phyloP scores from a whole-genome alignment of 2,797 vertebrate species.

The Peromyscus aztecus region DNA sequence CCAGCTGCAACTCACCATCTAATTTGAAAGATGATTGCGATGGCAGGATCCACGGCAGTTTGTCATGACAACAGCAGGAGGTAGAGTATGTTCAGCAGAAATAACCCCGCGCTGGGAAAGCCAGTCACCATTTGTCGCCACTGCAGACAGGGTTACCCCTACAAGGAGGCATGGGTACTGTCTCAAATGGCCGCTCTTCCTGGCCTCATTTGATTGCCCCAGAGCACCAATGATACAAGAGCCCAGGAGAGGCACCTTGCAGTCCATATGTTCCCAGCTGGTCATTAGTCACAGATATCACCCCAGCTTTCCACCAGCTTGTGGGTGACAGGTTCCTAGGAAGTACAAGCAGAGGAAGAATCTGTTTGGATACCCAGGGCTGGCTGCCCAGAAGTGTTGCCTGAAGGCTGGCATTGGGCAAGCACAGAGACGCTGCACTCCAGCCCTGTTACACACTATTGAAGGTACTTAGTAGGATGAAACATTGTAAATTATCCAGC shows the following conservation, averaged over 20 bases:
- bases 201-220: background rate
- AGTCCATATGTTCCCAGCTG: rapidly evolving
- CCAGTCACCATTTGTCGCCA: rapidly evolving
- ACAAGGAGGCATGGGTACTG: rapidly evolving
- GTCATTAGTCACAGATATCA: rapidly evolving
- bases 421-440: background rate
- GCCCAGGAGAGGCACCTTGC: rapidly evolving
- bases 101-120: rapidly evolving
- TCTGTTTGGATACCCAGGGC: rapidly evolving
- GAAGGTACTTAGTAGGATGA: constrained; percentile 44
- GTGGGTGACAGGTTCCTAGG: rapidly evolving
- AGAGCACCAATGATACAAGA: background rate
- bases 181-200: rapidly evolving
- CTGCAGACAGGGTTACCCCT: rapidly evolving
- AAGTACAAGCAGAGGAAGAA: background rate
- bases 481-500: constrained; percentile 9
- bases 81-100: background rate
- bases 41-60: background rate
- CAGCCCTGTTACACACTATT: background rate
- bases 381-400: background rate
- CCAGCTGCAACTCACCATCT: background rate
- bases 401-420: background rate
- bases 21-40: background rate
- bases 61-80: background rate
- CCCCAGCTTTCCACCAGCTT: background rate